These are phyloP conservation scores for Aphodius granarius DNA, from an alignment of 2,888 invertebrate species.

Conservation along the genomic window DNA sequence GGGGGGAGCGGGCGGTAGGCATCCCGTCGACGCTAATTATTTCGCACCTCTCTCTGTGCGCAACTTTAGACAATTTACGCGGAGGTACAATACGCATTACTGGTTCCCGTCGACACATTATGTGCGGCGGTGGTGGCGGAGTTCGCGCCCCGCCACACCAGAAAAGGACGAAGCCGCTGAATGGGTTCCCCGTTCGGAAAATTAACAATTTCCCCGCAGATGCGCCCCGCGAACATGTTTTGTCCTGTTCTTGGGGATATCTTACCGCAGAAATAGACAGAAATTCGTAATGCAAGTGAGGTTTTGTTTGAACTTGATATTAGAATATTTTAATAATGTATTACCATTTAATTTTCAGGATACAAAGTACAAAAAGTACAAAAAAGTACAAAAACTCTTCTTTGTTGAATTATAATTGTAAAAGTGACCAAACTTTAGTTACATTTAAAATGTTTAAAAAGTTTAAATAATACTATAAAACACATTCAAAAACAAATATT, in stretches of 20 bases:
- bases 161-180: not conserved
- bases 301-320: no score
- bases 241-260: not conserved
- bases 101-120: slow-evolving; percentile 32
- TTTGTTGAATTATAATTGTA: no score
- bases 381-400: no score
- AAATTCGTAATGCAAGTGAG: no score
- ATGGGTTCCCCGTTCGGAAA: not conserved
- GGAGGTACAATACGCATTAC: slow-evolving; percentile 32
- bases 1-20: slow-evolving; percentile 31
- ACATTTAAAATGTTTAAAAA: no score
- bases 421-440: no score
- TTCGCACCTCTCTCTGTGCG: slow-evolving; percentile 37
- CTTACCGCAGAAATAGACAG: no score
- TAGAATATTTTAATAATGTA: no score
- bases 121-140: not conserved
- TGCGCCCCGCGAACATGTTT: not conserved
- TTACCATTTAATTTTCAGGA: no score
- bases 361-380: no score
- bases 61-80: slow-evolving; percentile 35
- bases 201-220: not conserved
- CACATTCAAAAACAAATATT: no score
- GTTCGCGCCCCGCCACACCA: not conserved
- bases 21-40: slow-evolving; percentile 40
- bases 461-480: no score